phyloP scores from a whole-genome alignment of 2,888 invertebrate genomes.

The Mimachlamys varia region DNA sequence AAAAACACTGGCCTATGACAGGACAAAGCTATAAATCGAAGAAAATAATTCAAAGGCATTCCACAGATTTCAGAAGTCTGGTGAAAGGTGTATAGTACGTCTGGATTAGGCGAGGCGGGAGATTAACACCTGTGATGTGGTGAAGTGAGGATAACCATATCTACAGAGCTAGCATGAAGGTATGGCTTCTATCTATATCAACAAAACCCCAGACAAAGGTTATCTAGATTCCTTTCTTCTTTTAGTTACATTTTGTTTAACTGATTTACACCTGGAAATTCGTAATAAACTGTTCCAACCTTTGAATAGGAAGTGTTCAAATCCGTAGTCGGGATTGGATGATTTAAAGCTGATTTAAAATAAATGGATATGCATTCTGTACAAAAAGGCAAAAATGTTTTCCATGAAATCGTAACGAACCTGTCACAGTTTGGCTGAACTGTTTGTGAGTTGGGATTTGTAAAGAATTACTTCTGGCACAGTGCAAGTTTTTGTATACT shows the following conservation, averaged over 20 bases:
- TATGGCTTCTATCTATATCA: not conserved
- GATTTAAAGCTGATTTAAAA: too few relatives aligned
- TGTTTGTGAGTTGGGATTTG: not conserved
- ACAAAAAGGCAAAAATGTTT: too few relatives aligned
- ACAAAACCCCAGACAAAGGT: not conserved
- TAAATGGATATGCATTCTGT: not conserved
- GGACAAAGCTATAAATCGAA: too few relatives aligned
- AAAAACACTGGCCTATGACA: too few relatives aligned
- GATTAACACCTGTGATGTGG: constrained; percentile 2
- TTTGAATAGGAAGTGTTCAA: not conserved
- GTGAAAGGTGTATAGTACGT: not conserved
- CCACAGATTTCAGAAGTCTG: not conserved
- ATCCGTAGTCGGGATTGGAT: not conserved
- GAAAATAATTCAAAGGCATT: not conserved
- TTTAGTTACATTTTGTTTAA: not conserved
- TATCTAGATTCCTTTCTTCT: not conserved
- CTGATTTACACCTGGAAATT: not conserved
- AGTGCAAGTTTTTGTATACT: too few relatives aligned
- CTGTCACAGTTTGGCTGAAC: not conserved
- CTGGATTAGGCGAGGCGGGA: not conserved
- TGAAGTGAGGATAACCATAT: not conserved
- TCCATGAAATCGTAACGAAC: not conserved
- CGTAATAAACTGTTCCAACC: not conserved
- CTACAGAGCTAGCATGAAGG: not conserved
- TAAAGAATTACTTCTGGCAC: not conserved